Conservation (phyloP, 2,113 vertebrate genomes). For the Chaetodon trifascialis region DNA sequence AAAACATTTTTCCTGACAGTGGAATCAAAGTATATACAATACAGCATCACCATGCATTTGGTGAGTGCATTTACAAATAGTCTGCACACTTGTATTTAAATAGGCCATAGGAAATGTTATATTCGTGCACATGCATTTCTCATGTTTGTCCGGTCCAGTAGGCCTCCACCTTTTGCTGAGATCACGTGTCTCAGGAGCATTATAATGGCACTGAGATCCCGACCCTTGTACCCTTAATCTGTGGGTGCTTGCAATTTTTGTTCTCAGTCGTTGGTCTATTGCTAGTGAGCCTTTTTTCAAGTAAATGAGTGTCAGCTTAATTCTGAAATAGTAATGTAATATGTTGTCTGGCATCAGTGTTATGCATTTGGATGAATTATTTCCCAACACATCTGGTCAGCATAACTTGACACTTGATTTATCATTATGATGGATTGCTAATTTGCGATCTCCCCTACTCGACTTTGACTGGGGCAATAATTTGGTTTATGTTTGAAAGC, state of each 20-base stretch:
- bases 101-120: not conserved
- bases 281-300: constrained; percentile 4
- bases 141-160: not conserved
- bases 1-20: too few species aligned
- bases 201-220: not conserved
- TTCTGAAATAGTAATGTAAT: constrained; percentile 12
- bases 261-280: not conserved
- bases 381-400: constrained; percentile 22
- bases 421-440: constrained; percentile 19
- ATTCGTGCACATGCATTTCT: not conserved
- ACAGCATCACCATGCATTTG: not conserved
- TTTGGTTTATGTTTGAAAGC: constrained; percentile 32
- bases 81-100: not conserved
- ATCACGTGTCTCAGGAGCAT: constrained; percentile 17
- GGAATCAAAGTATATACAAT: not conserved
- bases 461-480: constrained; percentile 9
- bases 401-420: constrained; percentile 30
- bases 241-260: constrained; percentile 17
- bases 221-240: constrained; percentile 18
- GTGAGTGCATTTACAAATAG: not conserved
- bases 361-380: constrained; percentile 7
- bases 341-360: not conserved
- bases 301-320: constrained; percentile 13
- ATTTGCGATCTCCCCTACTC: constrained; percentile 2
- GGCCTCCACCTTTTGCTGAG: not conserved